Evolutionary conservation across 2,113 vertebrate species (phyloP).

Genomic region (Bos javanicus): DNA sequence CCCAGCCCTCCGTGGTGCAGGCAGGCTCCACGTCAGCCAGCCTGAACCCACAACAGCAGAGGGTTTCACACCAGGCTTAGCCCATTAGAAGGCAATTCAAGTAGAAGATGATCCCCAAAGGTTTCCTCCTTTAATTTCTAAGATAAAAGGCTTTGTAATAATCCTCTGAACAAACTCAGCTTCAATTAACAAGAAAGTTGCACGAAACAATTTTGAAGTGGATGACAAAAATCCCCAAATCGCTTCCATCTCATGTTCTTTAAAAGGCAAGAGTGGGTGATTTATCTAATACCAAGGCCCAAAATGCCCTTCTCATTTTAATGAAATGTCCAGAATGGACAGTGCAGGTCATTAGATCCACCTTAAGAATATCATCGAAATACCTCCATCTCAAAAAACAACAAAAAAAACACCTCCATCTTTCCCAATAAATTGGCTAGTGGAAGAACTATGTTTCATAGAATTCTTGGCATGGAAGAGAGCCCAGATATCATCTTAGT

Average conservation of each 20-base stretch:
- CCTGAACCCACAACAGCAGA: background rate
- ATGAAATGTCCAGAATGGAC: background rate
- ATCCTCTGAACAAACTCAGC: background rate
- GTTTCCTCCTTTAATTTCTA: background rate
- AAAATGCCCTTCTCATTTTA: background rate
- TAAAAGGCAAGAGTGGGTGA: background rate
- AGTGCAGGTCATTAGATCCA: background rate
- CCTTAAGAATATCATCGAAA: constrained; percentile 13
- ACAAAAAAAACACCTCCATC: background rate
- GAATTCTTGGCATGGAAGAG: background rate
- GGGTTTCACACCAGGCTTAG: background rate
- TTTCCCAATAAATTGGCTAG: background rate
- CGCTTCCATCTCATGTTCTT: background rate
- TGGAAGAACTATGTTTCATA: background rate
- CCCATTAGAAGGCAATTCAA: background rate
- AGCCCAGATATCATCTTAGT: background rate
- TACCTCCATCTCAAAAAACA: background rate
- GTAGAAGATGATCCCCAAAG: background rate
- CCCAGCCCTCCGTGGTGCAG: background rate
- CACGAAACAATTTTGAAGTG: background rate
- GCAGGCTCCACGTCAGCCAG: background rate
- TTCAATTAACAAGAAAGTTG: background rate
- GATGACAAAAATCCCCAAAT: background rate
- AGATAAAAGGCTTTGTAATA: background rate
- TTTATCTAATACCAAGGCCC: background rate